phyloP scores from a whole-genome alignment of 1,140 invertebrate species.

The Nephila pilipes region DNA sequence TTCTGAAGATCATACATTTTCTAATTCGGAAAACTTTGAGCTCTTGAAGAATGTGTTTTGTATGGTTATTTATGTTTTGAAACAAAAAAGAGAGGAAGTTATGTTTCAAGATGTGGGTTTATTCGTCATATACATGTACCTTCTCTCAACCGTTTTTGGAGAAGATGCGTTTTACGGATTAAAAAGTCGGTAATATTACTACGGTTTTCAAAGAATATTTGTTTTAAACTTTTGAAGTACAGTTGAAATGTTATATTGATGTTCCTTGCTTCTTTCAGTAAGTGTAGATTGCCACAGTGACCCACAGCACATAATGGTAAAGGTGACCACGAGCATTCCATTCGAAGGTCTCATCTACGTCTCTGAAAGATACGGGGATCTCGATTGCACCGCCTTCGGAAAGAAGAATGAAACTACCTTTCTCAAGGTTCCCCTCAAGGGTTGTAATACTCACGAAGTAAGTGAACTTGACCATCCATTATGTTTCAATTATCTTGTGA shows the following conservation, averaged over 20 bases:
- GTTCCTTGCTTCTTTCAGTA: conserved; percentile 42
- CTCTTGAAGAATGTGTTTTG: too few species aligned
- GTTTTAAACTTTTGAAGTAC: not conserved
- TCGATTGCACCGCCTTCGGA: conserved; percentile 88
- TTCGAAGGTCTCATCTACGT: conserved; percentile 70
- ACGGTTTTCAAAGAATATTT: not conserved
- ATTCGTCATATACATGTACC: too few species aligned
- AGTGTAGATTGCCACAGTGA: conserved; percentile 73
- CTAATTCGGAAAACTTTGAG: too few species aligned
- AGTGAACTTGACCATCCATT: not conserved
- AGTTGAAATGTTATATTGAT: not conserved
- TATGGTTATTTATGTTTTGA: too few species aligned
- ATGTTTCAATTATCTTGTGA: too few species aligned
- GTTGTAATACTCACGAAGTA: conserved; percentile 94
- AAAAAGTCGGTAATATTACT: not conserved
- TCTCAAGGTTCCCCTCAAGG: conserved; percentile 92
- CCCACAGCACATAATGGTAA: conserved; percentile 68
- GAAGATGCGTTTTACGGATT: too few species aligned
- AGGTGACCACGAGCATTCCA: conserved; percentile 41
- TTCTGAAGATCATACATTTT: too few species aligned
- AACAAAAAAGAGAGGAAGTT: too few species aligned
- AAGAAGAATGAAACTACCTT: conserved; percentile 89
- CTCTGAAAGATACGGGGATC: conserved; percentile 59
- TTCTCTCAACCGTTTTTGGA: too few species aligned
- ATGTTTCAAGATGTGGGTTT: too few species aligned